A percentile compares a stretch with the other conserved stretches of the same genome.
Evolutionary conservation across 2,888 invertebrate species (phyloP).

Genomic region (Rutpela maculata): DNA sequence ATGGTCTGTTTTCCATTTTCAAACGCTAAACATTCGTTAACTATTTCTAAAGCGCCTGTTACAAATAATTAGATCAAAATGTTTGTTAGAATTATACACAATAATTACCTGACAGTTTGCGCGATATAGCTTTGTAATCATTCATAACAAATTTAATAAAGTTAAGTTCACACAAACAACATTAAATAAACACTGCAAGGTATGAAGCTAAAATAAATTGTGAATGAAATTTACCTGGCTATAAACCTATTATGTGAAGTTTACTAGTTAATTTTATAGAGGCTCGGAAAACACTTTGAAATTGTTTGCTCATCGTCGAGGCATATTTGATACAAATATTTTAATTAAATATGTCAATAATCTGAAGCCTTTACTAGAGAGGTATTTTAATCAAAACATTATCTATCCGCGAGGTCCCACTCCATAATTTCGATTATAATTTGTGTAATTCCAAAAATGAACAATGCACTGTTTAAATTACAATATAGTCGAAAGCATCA

Average conservation of each 20-base stretch:
- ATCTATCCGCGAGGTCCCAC: background rate
- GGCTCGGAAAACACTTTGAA: slow-evolving; percentile 25
- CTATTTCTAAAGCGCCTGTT: background rate
- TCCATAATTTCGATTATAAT: background rate
- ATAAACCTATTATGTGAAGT: slow-evolving; percentile 28
- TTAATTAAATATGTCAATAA: slow-evolving; percentile 26
- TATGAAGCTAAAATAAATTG: slow-evolving; percentile 16
- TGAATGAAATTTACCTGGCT: slow-evolving; percentile 28
- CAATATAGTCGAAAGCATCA: too few species aligned
- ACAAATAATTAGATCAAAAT: slow-evolving; percentile 22
- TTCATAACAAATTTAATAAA: slow-evolving; percentile 30
- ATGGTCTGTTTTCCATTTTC: too few species aligned
- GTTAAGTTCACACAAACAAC: slow-evolving; percentile 4
- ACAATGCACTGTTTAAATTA: background rate
- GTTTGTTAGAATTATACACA: slow-evolving; percentile 6
- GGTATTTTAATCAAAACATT: slow-evolving; percentile 27
- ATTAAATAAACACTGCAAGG: slow-evolving; percentile 30
- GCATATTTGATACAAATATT: slow-evolving; percentile 26
- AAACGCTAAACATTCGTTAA: background rate
- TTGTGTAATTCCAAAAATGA: background rate
- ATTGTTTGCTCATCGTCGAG: slow-evolving; percentile 17
- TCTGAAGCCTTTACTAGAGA: background rate
- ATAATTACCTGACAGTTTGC: slow-evolving; percentile 19
- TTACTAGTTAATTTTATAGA: slow-evolving; percentile 33
- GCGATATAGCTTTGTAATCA: slow-evolving; percentile 22